phyloP scores from a whole-genome alignment of 2,113 vertebrate species.

The Callipepla squamata region DNA sequence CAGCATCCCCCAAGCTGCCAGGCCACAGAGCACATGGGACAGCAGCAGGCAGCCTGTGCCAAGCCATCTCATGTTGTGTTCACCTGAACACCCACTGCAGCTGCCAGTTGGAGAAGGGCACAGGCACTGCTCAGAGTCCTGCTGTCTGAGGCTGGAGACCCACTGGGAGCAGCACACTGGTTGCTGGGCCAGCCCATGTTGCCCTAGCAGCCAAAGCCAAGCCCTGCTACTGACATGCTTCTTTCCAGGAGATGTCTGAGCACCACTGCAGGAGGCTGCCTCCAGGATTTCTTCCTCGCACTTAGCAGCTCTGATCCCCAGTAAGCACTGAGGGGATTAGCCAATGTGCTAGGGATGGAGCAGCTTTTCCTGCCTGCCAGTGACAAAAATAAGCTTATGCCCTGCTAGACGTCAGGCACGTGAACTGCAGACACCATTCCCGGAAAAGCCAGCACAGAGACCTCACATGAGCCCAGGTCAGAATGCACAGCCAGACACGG shows the following conservation, averaged over 20 bases:
- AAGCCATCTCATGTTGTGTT: background rate
- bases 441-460: constrained; percentile 4
- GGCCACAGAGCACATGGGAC: background rate
- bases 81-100: background rate
- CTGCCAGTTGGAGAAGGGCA: constrained; percentile 9
- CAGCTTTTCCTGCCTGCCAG: constrained; percentile 31
- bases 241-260: background rate
- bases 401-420: background rate
- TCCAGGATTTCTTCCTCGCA: constrained; percentile 35
- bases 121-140: background rate
- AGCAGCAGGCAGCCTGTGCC: background rate
- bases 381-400: background rate
- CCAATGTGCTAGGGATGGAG: background rate
- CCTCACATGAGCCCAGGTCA: background rate
- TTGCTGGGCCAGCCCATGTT: background rate
- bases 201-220: background rate
- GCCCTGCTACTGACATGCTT: background rate
- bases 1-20: accelerated
- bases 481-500: background rate
- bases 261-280: constrained; percentile 23
- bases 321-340: constrained; percentile 57
- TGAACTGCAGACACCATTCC: background rate
- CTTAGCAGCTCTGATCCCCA: constrained; percentile 64
- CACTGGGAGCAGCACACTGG: background rate
- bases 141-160: background rate